These are phyloP conservation scores for Amazona finschi DNA, from an alignment of 2,797 vertebrate genomes.

Conservation along the genomic window DNA sequence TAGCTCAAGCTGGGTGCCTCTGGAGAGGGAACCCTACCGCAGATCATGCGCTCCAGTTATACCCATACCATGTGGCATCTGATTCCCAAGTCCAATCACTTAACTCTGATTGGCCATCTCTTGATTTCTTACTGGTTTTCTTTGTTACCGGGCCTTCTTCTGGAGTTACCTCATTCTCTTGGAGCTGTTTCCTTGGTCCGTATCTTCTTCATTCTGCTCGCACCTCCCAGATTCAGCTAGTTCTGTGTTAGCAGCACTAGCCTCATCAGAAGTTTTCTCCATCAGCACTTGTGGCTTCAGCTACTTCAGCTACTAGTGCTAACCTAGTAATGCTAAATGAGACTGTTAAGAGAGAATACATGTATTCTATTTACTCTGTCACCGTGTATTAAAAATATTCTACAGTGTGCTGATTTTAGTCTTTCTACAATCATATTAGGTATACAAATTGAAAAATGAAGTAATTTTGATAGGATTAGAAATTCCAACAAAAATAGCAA, in stretches of 20 bases:
- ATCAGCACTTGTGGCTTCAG: neutral
- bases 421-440: neutral
- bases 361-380: neutral
- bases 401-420: neutral
- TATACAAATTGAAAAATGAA: neutral
- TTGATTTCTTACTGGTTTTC: neutral
- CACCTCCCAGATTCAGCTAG: neutral
- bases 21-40: neutral
- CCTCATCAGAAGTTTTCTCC: neutral
- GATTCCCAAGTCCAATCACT: neutral
- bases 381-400: neutral
- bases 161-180: neutral
- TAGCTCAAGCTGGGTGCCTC: neutral
- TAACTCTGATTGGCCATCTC: neutral
- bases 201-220: neutral
- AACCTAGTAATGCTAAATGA: neutral
- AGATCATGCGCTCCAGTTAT: rapidly evolving
- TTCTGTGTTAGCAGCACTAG: neutral
- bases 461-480: neutral
- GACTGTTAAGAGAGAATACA: neutral
- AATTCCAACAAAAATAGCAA: neutral
- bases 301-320: neutral
- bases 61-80: neutral
- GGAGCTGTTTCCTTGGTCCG: neutral
- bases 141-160: neutral